Base-by-base conservation (phyloP, 1,140 invertebrate species). In the Pseudomyrmex dendroicus region DNA sequence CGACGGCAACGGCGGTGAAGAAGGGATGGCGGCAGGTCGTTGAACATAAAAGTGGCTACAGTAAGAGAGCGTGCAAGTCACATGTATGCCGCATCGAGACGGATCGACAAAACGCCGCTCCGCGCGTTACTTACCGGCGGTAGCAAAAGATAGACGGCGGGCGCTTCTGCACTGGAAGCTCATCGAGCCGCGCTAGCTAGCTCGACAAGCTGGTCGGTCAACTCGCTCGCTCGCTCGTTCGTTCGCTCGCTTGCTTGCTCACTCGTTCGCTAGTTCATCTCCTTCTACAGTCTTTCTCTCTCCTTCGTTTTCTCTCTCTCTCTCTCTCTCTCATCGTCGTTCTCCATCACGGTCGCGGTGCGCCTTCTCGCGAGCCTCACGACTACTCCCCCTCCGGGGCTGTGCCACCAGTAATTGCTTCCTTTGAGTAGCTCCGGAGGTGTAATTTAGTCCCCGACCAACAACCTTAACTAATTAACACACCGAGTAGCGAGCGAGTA, bases 391-490 rank as follows among this genome's bases (percentile, higher is more conserved):
- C 92, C 91, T 92, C 87, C 76, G 87, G 87, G 89, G 92, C 92
- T 93, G 93, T 91, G 91, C 88, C 93, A 89, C 92, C 92, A 93
- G 93, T 94, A 94, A 94, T 94, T 94, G 93, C 93, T 94, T 94
- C 93, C 93, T 94, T 94, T 94, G 93, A 94, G 92, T 94, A 94
- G 93, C 92, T 94, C 89, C 91, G 92, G 92, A 94, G 93, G 93
- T 94, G 93, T 94, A 94, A 94, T 94, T 94, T 93, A 94, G 92
- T 94, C 92, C 91, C 93, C 92, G 90, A 94, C 93, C 93, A 94
- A 93, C 92, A 94, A 94, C 93, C 92, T 94, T 94, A 94, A 94
- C 93, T 94, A 94, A 94, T 94, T 94, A 94, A 94, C 93, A 94
- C 93, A 94, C 92, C 92, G 90, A 93, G 90, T 91, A 92, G 91